Base-by-base conservation (phyloP, 1,140 invertebrate genomes). In the Drosophila littoralis region DNA sequence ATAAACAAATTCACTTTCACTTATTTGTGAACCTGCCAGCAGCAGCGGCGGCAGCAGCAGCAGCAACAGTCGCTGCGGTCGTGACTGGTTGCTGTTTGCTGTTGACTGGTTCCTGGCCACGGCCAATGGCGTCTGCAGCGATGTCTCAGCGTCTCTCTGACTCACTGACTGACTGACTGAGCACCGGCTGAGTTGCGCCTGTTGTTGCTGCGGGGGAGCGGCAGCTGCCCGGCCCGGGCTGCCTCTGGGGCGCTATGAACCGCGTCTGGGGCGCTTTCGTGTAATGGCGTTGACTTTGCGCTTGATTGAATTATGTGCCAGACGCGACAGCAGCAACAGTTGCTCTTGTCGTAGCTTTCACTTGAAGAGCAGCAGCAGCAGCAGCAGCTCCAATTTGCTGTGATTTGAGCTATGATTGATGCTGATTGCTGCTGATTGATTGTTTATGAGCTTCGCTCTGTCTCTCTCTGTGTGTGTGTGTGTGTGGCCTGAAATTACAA, bases 1-100 rank as follows among this genome's bases (percentile, higher is more conserved):
- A 89, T 88, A 88, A 88, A 89, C 84, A 88, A 88, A 88, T 88
- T 88, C 84, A 88, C 84, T 88, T 88, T 88, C 84, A 88, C 84
- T 88, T 88, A 89, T 89, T 89, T 84, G 80, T 89, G 82, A 83
- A 83, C 81, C 81, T 83, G 81, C 67, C 80, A 45, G 57, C 55
- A 65, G 64, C 58, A 73, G 58, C 35, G 13, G 12, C 22, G 17
- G 43, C 42, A 15, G 8, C 54, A 61, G 36, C 50, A 48, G 51
- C 38, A 57, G 54, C 54, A 57, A 57, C 54, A 42, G 58, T 54
- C 63, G 13, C 32, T 55, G 59, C 9, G 33, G n/a, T 43, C 58
- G 55, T 64, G 72, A 60, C 32, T 63, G 43, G 48, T 69, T 61
- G 63, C 72, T 52, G 48, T 1, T 58, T 38, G 36, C 45, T 59